A percentile compares a stretch with the other conserved stretches of the same genome.
These are phyloP conservation scores for Chiroxiphia lanceolata DNA, from an alignment of 2,797 vertebrate species.

Conservation along the genomic window DNA sequence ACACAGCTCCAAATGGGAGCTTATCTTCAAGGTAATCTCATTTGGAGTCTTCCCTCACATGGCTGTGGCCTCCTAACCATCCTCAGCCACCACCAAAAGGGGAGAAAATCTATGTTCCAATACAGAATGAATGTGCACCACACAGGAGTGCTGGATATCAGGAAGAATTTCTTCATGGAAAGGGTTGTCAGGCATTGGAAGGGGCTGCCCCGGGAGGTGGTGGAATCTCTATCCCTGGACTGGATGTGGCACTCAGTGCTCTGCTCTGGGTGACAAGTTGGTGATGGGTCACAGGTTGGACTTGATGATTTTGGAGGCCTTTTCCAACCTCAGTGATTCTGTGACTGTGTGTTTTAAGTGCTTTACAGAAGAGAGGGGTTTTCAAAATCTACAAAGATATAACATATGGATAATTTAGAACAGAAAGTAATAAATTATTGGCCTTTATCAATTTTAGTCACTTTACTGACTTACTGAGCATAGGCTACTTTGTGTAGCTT, in stretches of 20 bases:
- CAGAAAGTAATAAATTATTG: not conserved
- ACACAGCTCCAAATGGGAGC: not conserved
- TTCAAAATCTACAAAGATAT: not conserved
- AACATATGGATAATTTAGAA: not conserved
- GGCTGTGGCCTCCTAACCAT: not conserved
- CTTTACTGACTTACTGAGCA: not conserved
- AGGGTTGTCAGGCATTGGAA: not conserved
- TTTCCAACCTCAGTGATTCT: not conserved
- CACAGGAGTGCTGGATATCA: not conserved
- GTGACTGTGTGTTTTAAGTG: not conserved
- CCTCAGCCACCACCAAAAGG: not conserved
- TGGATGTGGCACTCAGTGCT: not conserved
- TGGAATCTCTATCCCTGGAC: not conserved
- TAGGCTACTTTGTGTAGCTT: not conserved
- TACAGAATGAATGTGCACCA: not conserved
- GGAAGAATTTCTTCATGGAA: not conserved
- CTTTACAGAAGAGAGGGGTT: not conserved
- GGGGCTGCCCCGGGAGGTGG: not conserved
- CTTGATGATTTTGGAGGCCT: not conserved
- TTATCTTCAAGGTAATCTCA: constrained; percentile 19
- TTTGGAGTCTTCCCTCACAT: not conserved
- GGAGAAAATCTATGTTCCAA: not conserved
- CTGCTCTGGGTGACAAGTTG: not conserved
- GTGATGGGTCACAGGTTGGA: not conserved
- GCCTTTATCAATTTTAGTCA: not conserved